These are phyloP conservation scores for Cyclopterus lumpus DNA, from an alignment of 2,797 vertebrate species.

Conservation along the genomic window DNA sequence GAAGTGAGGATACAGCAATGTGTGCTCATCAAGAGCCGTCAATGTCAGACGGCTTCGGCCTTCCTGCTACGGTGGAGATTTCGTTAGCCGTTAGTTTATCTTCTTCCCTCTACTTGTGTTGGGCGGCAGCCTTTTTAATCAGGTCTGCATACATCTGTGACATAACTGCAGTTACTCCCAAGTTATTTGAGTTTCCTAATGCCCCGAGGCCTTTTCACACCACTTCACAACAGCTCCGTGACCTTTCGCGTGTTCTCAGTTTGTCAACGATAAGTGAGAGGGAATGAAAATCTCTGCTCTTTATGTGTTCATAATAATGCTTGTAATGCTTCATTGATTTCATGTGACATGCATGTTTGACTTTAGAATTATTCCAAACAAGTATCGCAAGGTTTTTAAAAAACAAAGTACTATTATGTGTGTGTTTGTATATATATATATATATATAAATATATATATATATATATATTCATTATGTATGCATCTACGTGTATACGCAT, in stretches of 20 bases:
- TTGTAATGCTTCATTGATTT: constrained; percentile 2
- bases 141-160: background rate
- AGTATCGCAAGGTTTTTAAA: background rate
- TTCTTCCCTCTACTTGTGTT: background rate
- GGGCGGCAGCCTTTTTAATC: background rate
- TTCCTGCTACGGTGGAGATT: background rate
- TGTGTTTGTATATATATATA: background rate
- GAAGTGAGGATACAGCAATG: constrained; percentile 2
- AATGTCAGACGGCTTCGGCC: background rate
- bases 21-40: background rate
- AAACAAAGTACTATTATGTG: background rate
- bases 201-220: constrained; percentile 2
- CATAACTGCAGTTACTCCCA: background rate
- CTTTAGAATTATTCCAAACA: background rate
- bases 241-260: constrained; percentile 28
- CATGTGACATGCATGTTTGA: background rate
- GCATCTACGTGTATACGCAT: accelerated
- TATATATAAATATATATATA: background rate
- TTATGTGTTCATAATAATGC: constrained; percentile 7
- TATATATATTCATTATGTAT: too few relatives aligned
- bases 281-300: background rate
- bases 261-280: constrained; percentile 12
- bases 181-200: background rate
- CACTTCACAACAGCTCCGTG: background rate
- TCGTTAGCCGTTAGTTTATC: background rate